These are phyloP conservation scores for Eumeta japonica DNA, from an alignment of 1,140 invertebrate genomes.

Conservation along the genomic window DNA sequence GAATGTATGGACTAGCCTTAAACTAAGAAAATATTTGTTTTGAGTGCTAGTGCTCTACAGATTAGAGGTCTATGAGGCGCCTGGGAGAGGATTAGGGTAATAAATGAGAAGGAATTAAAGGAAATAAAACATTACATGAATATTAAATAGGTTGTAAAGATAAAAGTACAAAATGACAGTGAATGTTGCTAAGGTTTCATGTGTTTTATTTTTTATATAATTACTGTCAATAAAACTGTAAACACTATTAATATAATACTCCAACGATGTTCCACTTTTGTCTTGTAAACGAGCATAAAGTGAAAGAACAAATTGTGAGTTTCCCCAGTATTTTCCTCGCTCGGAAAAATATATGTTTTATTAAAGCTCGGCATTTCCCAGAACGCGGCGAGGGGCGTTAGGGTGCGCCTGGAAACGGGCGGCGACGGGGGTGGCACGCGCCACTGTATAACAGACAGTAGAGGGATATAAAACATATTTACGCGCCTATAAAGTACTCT, in stretches of 20 bases:
- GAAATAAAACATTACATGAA: too few relatives aligned
- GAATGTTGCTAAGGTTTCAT: too few relatives aligned
- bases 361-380: slow-evolving; percentile 58
- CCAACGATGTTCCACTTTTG: slow-evolving; percentile 55
- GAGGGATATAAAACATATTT: slow-evolving; percentile 58
- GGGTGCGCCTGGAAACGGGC: slow-evolving; percentile 41
- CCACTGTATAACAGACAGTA: slow-evolving; percentile 55
- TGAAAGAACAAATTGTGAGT: slow-evolving; percentile 58
- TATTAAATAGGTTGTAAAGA: too few relatives aligned
- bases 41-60: too few relatives aligned
- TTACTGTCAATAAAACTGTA: slow-evolving; percentile 28
- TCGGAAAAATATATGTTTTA: slow-evolving; percentile 58
- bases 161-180: too few relatives aligned
- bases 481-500: slow-evolving; percentile 57
- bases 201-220: slow-evolving; percentile 5
- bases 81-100: too few relatives aligned
- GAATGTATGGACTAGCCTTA: too few relatives aligned
- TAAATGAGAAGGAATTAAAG: too few relatives aligned
- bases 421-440: slow-evolving; percentile 23
- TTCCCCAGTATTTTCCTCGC: slow-evolving; percentile 57
- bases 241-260: slow-evolving; percentile 56
- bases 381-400: too few relatives aligned
- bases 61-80: too few relatives aligned
- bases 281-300: slow-evolving; percentile 59
- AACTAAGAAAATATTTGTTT: too few relatives aligned